These are phyloP conservation scores for Catocala sponsa DNA, from an alignment of 2,888 invertebrate species.

Conservation along the genomic window DNA sequence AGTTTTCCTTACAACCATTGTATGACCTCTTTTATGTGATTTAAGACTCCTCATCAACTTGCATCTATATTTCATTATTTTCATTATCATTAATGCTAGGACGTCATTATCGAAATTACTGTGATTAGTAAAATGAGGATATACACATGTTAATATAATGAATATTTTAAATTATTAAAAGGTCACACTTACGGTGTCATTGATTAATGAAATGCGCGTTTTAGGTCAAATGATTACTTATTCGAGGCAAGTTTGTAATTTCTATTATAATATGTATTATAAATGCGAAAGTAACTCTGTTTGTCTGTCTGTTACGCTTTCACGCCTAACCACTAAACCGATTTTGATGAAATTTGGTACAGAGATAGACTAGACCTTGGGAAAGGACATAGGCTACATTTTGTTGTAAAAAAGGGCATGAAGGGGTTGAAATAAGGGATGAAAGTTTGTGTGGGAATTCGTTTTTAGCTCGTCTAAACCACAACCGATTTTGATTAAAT, in stretches of 20 bases:
- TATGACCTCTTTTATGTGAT: slow-evolving; percentile 42
- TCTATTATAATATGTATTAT: no score
- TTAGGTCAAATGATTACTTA: slow-evolving; percentile 5
- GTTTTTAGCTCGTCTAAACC: no score
- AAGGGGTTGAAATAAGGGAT: no score
- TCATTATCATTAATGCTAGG: slow-evolving; percentile 50
- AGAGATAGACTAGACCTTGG: no score
- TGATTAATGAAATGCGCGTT: slow-evolving; percentile 12
- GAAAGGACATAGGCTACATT: no score
- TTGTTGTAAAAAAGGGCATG: no score
- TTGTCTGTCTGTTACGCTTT: no score
- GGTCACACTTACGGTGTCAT: slow-evolving; percentile 10
- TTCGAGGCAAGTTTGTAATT: slow-evolving; percentile 6
- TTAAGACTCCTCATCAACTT: slow-evolving; percentile 50
- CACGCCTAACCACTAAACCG: no score
- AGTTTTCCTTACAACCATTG: slow-evolving; percentile 38
- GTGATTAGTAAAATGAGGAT: slow-evolving; percentile 44
- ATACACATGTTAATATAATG: slow-evolving; percentile 15
- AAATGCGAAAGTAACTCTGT: no score
- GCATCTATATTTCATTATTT: slow-evolving; percentile 46
- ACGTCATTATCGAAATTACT: slow-evolving; percentile 48
- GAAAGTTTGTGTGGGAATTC: no score
- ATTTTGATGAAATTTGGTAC: no score
- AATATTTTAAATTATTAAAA: slow-evolving; percentile 20
- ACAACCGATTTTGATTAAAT: no score